A percentile compares a stretch with the other conserved stretches of the same genome.
Conservation (phyloP, 1,140 invertebrate genomes). For the Meloidogyne floridensis region DNA sequence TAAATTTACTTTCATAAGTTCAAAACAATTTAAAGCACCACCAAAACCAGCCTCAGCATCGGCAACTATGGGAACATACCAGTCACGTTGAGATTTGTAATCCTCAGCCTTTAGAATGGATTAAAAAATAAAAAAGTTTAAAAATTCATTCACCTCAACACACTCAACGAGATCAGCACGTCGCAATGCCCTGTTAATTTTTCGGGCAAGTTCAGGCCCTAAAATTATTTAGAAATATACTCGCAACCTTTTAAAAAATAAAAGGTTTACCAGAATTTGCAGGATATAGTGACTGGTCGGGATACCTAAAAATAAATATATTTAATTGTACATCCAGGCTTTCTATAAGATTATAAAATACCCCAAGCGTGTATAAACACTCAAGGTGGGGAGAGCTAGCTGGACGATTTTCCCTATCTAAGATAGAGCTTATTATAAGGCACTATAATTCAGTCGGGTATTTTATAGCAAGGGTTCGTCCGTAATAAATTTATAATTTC, state of each 20-base stretch:
- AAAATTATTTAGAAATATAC: background rate
- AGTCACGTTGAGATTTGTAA: slow-evolving; percentile 62
- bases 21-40: slow-evolving; percentile 67
- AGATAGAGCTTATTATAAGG: too few species aligned
- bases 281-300: slow-evolving; percentile 67
- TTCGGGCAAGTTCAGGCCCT: slow-evolving; percentile 62
- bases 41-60: slow-evolving; percentile 68
- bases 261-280: slow-evolving; percentile 60
- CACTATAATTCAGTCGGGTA: too few species aligned
- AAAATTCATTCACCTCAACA: slow-evolving; percentile 18
- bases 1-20: slow-evolving; percentile 64
- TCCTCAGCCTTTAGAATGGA: slow-evolving; percentile 53
- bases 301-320: slow-evolving; percentile 51
- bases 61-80: slow-evolving; percentile 68
- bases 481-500: too few species aligned
- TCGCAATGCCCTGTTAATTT: slow-evolving; percentile 66
- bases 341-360: too few species aligned
- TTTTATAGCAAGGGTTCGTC: too few species aligned
- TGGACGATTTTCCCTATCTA: too few species aligned
- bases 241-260: too few species aligned
- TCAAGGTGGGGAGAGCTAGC: too few species aligned
- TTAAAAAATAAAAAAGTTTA: background rate
- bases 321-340: too few species aligned
- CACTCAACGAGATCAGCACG: slow-evolving; percentile 63
- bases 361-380: too few species aligned